Base-by-base conservation (phyloP, 2,888 invertebrate species). In the Lasioglossum leucozonium region DNA sequence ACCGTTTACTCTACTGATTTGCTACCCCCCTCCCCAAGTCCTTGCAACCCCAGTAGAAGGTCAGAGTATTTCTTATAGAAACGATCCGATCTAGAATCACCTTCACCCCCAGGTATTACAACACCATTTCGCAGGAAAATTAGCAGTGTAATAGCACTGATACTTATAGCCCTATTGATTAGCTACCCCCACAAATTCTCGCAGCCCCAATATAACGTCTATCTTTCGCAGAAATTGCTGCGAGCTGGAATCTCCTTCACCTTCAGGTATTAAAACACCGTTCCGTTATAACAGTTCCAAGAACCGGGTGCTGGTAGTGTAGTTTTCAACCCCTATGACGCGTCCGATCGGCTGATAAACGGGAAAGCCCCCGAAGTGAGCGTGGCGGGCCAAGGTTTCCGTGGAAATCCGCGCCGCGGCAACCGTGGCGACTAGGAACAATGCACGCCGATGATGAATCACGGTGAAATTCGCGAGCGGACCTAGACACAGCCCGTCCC, bases 341-440 rank as follows among this genome's bases (percentile, higher is more conserved):
- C 58, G 58, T 4, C 81, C 65, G 85, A 85, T 88, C 74, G 87
- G 47, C 80, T 65, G 86, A 83, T 84, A 84, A 85, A 81, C 65
- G 74, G 80, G 82, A 77, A 90, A 90, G 69, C 74, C 84, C 75
- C 75, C 62, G 80, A 80, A 74, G 30, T 62, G 55, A 42, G 18
- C 44, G 37, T 6, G 18, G 10, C n/a, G 42, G 26, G 42, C 58
- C 16, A 40, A 18, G 67, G 37, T 22, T 44, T 76, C 18, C 55
- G 37, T 10, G 55, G 77, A 75, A 84, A 78, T 37, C 42, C 58
- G 5, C 18, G 2, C 44, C 16, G 40, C 30, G 22, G 5, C 18
- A 0, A 40, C 1, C 42, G 42, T 10, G 37, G 0, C 5, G 47
- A n/a, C 4, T n/a, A 18, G 62, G n/a, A 42, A 34, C 72, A 55